Base-by-base conservation (phyloP, 30 jellyfish, hydroid and myxozoan genomes). In the Haliclystus octoradiatus region DNA sequence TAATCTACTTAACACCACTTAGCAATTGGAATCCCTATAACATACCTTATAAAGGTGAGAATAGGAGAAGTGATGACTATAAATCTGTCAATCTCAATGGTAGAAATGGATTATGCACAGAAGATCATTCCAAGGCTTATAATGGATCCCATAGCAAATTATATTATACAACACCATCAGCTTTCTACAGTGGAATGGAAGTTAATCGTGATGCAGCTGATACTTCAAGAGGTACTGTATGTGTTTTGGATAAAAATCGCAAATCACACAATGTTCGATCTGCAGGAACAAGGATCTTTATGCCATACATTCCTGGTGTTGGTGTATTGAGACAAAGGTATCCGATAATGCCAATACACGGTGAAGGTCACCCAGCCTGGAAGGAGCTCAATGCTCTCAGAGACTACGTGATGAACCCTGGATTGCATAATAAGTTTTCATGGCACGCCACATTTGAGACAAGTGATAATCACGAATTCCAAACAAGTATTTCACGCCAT, bases 361-460 rank as follows among this genome's bases (percentile, higher is more conserved):
- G 96, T 4, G 96, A 87, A 74, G 96, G 96, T 7, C 28, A 92
- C 35, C 62, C 96, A 26, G 96, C 79, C 1, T 87, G 96, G 96
- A 87, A 87, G 74, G 96, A 87, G 52, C 71, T 87, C 31, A 79
- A 87, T 52, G 96, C 96, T 0, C 25, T 87, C 19, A 74, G 70
- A 62, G 96, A 79, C 33, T 64, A 76, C 32, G 83, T 79, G 27
- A 74, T 87, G 94, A 66, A 85, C 52, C 94, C 86, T n/a, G 49
- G 60, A 51, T 68, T 71, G 28, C 75, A 71, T 47, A 47, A 63
- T 32, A 47, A 50, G 23, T 69, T 71, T 81, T 23, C 66, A 2
- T 80, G 86, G 86, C 85, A 80, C 33, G 66, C 75, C 25, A 62
- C 40, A 47, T 71, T 52, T 3, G 68, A 53, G 24, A 67, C 83